Percentiles rank a stretch among this genome's conserved stretches.
Evolutionary conservation across 2,797 vertebrate species (phyloP).

Genomic region (Neosilurus hyrtlii): DNA sequence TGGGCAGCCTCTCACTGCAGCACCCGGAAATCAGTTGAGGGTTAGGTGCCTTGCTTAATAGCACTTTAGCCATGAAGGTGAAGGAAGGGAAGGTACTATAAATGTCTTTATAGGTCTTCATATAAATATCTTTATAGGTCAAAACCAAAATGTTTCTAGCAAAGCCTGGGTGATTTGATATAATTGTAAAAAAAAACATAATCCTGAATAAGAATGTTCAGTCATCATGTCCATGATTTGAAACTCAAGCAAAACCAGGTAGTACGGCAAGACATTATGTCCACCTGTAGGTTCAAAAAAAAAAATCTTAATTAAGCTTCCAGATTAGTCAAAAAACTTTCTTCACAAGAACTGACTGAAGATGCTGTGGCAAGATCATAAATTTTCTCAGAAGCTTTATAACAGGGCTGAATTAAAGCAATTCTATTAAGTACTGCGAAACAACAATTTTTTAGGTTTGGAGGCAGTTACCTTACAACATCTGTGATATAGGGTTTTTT

Average conservation of each 20-base stretch:
- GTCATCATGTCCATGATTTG: neutral
- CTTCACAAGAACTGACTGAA: neutral
- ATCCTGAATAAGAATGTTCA: neutral
- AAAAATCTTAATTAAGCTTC: neutral
- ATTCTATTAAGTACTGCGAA: neutral
- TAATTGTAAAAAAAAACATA: neutral
- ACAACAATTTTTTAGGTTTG: neutral
- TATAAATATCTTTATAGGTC: too few species aligned
- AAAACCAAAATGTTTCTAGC: too few species aligned
- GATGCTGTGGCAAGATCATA: neutral
- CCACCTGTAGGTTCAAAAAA: neutral
- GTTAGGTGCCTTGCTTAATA: too few species aligned
- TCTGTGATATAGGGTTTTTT: neutral
- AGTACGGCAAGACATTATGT: neutral
- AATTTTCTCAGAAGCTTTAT: neutral
- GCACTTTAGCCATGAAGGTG: too few species aligned
- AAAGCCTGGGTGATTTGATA: neutral
- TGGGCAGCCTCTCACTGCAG: too few species aligned
- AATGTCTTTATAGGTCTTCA: too few species aligned
- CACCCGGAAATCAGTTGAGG: too few species aligned
- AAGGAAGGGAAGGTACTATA: too few species aligned
- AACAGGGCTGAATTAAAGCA: neutral
- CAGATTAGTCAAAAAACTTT: neutral
- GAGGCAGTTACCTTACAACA: neutral
- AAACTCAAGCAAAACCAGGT: neutral